Evolutionary conservation across 2,888 invertebrate genomes (phyloP).

Genomic region (Napeogenes sylphis): DNA sequence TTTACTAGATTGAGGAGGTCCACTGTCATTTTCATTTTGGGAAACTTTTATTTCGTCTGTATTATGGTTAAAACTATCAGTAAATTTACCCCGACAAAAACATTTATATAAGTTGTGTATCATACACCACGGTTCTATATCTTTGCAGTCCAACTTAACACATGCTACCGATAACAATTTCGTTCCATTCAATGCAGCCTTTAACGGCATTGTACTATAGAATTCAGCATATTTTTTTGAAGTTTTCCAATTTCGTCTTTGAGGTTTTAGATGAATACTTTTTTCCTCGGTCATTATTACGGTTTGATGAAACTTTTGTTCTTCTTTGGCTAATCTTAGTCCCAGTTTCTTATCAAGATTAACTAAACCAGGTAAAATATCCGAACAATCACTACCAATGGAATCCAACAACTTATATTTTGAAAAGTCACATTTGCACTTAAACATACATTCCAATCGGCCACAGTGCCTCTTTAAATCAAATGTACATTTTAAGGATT

Average conservation of each 20-base stretch:
- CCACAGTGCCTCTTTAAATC: constrained; percentile 79
- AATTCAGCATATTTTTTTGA: constrained; percentile 80
- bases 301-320: constrained; percentile 85
- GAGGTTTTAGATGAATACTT: constrained; percentile 79
- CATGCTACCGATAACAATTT: constrained; percentile 43
- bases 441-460: constrained; percentile 78
- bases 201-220: constrained; percentile 51
- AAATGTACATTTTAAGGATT: constrained; percentile 70
- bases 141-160: constrained; percentile 51
- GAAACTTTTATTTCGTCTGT: constrained; percentile 20
- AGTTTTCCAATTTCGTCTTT: constrained; percentile 76
- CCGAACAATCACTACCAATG: constrained; percentile 41
- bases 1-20: not conserved
- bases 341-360: constrained; percentile 72
- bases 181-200: constrained; percentile 40
- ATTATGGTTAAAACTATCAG: constrained; percentile 28
- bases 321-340: constrained; percentile 80
- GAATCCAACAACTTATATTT: constrained; percentile 47
- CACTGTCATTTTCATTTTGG: not conserved
- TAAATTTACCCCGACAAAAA: constrained; percentile 76
- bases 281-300: constrained; percentile 81
- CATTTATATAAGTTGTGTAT: constrained; percentile 82
- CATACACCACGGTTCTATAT: constrained; percentile 81
- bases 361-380: constrained; percentile 52
- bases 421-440: constrained; percentile 63